Base-by-base conservation (phyloP, 2,888 invertebrate species). In the Tanypteryx hageni region DNA sequence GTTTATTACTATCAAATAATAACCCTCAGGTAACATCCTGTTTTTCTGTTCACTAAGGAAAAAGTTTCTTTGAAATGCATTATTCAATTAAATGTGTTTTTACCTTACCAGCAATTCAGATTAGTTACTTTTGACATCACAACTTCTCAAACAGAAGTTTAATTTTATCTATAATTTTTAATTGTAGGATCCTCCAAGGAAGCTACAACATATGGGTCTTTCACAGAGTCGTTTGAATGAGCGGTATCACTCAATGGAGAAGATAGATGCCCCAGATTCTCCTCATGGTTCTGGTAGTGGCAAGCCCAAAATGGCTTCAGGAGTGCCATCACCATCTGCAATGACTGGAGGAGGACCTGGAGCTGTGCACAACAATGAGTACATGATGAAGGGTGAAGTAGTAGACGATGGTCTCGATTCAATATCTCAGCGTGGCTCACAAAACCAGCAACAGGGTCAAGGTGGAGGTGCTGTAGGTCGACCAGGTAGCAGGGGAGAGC, bases 181-280 rank as follows among this genome's bases (percentile, higher is more conserved):
- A n/a, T 44, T 16, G n/a, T n/a, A 89, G 89, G 89, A 89, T n/a
- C n/a, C 96, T 44, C 97, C 97, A 3, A 95, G 95, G 92, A 95
- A 95, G 93, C 95, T 98, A 44, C 96, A 97, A 0, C 97, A 97
- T 93, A 95, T 98, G 93, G 98, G 98, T 1, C 95, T 99, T 76
- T 98, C 98, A 0, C 97, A 98, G 94, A 98, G 98, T 14, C 96
- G 98, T 92, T 95, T 99, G 10, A 99, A 99, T 94, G 98, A 98
- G 93, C 96, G 99, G 27, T 99, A 99, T 94, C 98, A 98, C 94
- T 98, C 98, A 9, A 97, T 98, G 59, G 98, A 98, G 94, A 94
- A 95, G 92, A 94, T 95, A 76, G 94, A 94, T 93, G 94, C 94
- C 93, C 93, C 94, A 96, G 95, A 93, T 94, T 95, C 92, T 94